Base-by-base conservation (phyloP, 2,113 vertebrate species). In the Saimiri boliviensis region DNA sequence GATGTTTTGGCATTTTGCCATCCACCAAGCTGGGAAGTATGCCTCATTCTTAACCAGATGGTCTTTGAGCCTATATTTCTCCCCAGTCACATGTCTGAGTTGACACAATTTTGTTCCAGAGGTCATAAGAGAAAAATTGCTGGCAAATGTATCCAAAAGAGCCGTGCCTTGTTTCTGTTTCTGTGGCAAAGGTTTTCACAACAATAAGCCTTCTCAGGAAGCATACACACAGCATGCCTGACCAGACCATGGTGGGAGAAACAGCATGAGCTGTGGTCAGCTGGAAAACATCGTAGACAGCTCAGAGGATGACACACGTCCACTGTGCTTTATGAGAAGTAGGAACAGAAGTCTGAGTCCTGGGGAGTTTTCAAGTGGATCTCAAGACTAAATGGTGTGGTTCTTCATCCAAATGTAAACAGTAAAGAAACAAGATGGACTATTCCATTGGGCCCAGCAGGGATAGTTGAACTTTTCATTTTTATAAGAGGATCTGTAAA, bases 121-220 rank as follows among this genome's bases (percentile, higher is more conserved):
- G 89, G 96, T 97, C 89, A 97, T 27, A 76, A 91, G 96, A 96
- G 95, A 58, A 97, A 97, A 97, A 96, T 93, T 94, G 80, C 70
- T 97, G 96, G 83, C 68, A 16, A 17, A 54, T 3, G 0, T 45
- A 56, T 91, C 73, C 35, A 54, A 73, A 89, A 85, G 54, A 95
- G 82, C 68, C 56, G 6, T 25, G 82, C 58, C 94, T 80, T 77
- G 40, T 93, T 93, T 86, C 90, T 96, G 32, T 91, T 95, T 97
- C 58, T 86, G 74, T 93, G 94, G 74, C 95, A 97, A 97, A 97
- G 95, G 93, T 94, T 93, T 97, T 96, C 95, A 80, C 79, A 91
- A 93, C 49, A 73, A 27, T 47, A 89, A 32, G 40, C 79, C 73
- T 71, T 70, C 30, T 80, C 11, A 23, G 74, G 73, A 91, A 93